A percentile compares a stretch with the other conserved stretches of the same genome.
These are phyloP conservation scores for Chaetodon trifasciatus DNA, from an alignment of 2,797 vertebrate genomes.

Conservation along the genomic window DNA sequence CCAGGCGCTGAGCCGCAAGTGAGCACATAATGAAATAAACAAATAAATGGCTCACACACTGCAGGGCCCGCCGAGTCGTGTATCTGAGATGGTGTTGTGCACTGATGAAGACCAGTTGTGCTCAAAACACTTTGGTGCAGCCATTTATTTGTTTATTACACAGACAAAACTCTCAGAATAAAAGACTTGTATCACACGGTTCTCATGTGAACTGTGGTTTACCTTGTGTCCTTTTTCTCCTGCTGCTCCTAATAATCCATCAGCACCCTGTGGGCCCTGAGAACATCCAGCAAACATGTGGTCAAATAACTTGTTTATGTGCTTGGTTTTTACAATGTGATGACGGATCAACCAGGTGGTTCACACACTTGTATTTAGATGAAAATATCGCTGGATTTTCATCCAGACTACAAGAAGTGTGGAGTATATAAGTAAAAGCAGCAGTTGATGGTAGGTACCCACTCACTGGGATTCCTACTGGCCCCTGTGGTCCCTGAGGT, in stretches of 20 bases:
- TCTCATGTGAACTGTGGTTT: constrained; percentile 8
- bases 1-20: too few species aligned
- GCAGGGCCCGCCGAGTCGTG: too few species aligned
- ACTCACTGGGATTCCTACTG: constrained; percentile 89
- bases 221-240: constrained; percentile 90
- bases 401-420: background rate
- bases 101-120: too few species aligned
- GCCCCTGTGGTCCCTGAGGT: constrained; percentile 80
- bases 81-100: too few species aligned
- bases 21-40: too few species aligned
- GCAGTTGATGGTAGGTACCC: constrained; percentile 56
- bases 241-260: constrained; percentile 79
- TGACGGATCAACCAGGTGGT: background rate
- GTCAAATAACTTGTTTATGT: background rate
- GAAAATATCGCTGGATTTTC: background rate
- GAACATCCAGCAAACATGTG: constrained; percentile 27
- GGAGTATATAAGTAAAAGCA: constrained; percentile 14
- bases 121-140: too few species aligned
- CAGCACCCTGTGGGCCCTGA: constrained; percentile 81
- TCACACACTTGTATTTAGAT: constrained; percentile 3
- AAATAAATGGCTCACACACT: too few species aligned
- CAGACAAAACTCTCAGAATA: too few species aligned
- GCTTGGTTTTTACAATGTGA: background rate
- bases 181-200: background rate
- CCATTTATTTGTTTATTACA: background rate